Base-by-base conservation (phyloP, 2,888 invertebrate genomes). In the Lasius platythorax region DNA sequence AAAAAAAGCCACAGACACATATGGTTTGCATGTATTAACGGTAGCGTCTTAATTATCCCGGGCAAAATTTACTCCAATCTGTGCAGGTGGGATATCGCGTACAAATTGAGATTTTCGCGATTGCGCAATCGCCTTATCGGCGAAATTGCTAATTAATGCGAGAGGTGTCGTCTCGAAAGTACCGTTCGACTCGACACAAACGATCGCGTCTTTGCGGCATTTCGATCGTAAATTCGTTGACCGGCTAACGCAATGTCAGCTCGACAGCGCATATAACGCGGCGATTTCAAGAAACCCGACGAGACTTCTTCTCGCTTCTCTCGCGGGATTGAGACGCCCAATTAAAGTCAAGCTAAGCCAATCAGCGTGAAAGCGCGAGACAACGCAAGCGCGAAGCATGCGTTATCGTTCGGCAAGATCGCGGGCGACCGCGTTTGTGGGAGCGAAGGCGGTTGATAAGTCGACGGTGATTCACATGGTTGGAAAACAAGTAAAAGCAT, bases 391-490 rank as follows among this genome's bases (percentile, higher is more conserved):
- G 89, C 86, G 83, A 87, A 64, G 83, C 84, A 73, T 84, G 85
- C 89, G 88, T 89, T 90, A 90, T 90, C 90, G 82, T 70, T 67
- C 46, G 76, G 50, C 23, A 64, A 56, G 87, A 89, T 90, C 90
- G 78, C 76, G 74, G 63, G 85, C 83, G 86, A 88, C 83, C 86
- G 84, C n/a, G 82, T 89, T 86, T 89, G 87, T 89, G 89, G 83
- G 85, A 89, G 87, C 87, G 83, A 87, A 86, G 87, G 86, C 83
- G 82, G 87, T 85, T 89, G 89, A 89, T 89, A 89, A 89, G 78
- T 79, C 50, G 67, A 23, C 85, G 12, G 61, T 58, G 63, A 28
- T 70, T 78, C 37, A 28, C 72, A 79, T 75, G 72, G 30, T 56
- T 56, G 53, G 5, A 67, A 76, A 53, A 82, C 75, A 58, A 61